These are phyloP conservation scores for Papilio xuthus DNA, from an alignment of 1,140 invertebrate genomes.

Conservation along the genomic window DNA sequence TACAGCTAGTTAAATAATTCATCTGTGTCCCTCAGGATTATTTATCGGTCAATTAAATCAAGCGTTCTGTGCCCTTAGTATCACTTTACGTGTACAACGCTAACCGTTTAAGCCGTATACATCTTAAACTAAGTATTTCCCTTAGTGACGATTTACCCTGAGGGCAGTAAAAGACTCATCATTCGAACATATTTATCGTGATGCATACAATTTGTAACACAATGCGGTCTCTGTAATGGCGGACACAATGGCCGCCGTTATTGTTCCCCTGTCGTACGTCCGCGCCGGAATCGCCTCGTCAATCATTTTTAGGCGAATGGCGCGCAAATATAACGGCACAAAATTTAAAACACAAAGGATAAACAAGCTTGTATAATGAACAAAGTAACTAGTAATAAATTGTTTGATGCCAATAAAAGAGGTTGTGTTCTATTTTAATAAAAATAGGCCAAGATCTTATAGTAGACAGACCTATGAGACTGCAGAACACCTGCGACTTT, in stretches of 20 bases:
- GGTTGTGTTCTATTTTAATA: not conserved
- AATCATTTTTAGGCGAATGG: slow-evolving; percentile 17
- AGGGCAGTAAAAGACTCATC: not conserved
- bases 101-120: too few relatives aligned
- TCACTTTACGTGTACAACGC: too few relatives aligned
- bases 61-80: too few relatives aligned
- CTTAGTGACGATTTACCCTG: not conserved
- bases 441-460: not conserved
- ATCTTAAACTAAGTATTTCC: not conserved
- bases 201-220: slow-evolving; percentile 16
- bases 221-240: not conserved
- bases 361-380: not conserved
- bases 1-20: too few relatives aligned
- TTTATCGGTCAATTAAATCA: too few relatives aligned
- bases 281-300: slow-evolving; percentile 1
- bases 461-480: not conserved
- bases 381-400: not conserved
- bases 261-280: slow-evolving; percentile 15
- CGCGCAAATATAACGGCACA: not conserved
- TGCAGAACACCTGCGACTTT: not conserved
- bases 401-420: not conserved
- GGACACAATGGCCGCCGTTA: not conserved
- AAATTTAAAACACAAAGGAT: slow-evolving; percentile 3
- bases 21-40: too few relatives aligned
- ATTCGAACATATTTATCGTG: not conserved